Evolutionary conservation across 2,888 invertebrate genomes (phyloP).

Genomic region (Microlaimidae sp.): DNA sequence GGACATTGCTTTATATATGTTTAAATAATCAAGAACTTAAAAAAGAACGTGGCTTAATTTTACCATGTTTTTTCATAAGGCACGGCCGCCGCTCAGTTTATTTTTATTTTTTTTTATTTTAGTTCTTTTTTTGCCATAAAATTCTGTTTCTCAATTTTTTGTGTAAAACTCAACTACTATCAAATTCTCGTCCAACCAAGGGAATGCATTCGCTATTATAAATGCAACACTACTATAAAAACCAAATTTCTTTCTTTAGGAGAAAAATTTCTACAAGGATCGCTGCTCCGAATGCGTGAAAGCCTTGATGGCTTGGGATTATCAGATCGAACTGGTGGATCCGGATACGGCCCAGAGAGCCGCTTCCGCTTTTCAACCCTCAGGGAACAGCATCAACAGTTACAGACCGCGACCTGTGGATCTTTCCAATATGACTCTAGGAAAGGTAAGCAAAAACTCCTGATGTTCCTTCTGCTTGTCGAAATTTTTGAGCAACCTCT

Average conservation of each 20-base stretch:
- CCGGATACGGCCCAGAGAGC: conserved; percentile 22
- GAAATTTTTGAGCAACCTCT: too few species aligned
- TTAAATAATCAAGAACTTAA: conserved; percentile 82
- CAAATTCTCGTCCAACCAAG: too few species aligned
- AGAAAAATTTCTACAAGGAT: conserved; percentile 82
- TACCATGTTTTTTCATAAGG: too few species aligned
- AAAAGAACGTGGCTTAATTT: too few species aligned
- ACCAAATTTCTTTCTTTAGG: conserved; percentile 48
- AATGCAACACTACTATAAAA: too few species aligned
- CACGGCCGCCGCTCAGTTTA: too few species aligned
- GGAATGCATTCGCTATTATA: too few species aligned
- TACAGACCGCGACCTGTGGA: conserved; percentile 97
- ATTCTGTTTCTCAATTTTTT: too few species aligned
- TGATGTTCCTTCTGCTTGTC: too few species aligned
- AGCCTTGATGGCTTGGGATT: conserved; percentile 73
- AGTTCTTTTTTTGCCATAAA: conserved; percentile 18
- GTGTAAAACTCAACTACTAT: too few species aligned
- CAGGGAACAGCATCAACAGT: conserved; percentile 13
- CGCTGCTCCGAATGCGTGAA: conserved; percentile 85
- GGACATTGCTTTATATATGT: conserved; percentile 87
- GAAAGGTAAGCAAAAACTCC: too few species aligned
- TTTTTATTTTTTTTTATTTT: too few species aligned
- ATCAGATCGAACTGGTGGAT: conserved; percentile 26
- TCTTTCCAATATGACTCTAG: conserved; percentile 88
- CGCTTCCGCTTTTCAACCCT: neutral